phyloP scores from a whole-genome alignment of 2,113 vertebrate genomes.

The Pelecanus crispus region DNA sequence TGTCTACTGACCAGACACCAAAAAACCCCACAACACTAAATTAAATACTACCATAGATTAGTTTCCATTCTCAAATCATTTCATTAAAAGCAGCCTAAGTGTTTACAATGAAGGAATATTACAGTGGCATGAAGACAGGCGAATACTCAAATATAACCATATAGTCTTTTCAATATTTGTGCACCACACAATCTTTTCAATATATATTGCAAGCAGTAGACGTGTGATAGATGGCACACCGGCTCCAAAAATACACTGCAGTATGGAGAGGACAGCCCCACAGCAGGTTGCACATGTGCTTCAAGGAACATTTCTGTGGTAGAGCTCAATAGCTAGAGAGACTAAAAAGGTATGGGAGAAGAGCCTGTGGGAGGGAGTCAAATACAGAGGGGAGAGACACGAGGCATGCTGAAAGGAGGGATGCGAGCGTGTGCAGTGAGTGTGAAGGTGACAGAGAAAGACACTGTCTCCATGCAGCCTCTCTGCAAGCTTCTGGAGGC shows the following conservation, averaged over 20 bases:
- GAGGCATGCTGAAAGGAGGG: not conserved
- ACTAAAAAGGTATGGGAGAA: not conserved
- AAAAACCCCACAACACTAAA: not conserved
- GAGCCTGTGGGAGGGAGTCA: not conserved
- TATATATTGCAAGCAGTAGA: not conserved
- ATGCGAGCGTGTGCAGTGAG: accelerated
- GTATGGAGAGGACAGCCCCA: not conserved
- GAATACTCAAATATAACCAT: not conserved
- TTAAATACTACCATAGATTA: not conserved
- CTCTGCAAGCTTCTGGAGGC: not conserved
- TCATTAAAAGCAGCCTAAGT: not conserved
- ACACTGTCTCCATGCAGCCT: not conserved
- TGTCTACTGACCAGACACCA: not conserved
- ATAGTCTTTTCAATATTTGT: not conserved
- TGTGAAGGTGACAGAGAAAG: not conserved
- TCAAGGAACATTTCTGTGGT: not conserved
- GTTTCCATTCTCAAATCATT: not conserved
- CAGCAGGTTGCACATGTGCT: not conserved
- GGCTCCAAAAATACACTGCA: not conserved
- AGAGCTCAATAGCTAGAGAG: not conserved
- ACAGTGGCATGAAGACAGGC: not conserved
- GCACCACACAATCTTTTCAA: not conserved
- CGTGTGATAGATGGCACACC: not conserved
- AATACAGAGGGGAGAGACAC: not conserved
- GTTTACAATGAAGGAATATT: not conserved